Base-by-base conservation (phyloP, 2,888 invertebrate genomes). In the Seira ritae region DNA sequence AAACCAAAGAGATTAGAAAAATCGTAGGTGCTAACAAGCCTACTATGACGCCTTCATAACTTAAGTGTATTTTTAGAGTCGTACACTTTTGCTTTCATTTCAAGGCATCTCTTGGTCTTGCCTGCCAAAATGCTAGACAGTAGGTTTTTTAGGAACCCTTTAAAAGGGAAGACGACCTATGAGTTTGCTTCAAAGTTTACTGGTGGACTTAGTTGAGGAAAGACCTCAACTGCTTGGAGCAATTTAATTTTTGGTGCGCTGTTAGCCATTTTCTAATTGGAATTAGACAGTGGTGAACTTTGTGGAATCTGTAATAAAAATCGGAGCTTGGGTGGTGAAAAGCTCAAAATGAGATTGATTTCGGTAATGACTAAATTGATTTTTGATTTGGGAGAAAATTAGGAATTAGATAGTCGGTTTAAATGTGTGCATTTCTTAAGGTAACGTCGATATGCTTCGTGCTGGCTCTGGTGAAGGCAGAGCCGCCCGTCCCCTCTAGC, bases 21-120 rank as follows among this genome's bases (percentile, higher is more conserved):
- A 8, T 31, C 31, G 19, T 62, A 62, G 62, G 62, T 62, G 62
- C 62, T 62, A 62, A 62, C 20, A 2, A 19, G 19, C 15, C 20
- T 20, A 31, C 50, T 50, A 50, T 15, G 2, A 62, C 62, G 20
- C 12, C 62, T 55, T 55, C 55, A 3, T 3, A 55, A 55, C 17
- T 55, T 55, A 55, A 8, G n/a, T n/a, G n/a, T n/a, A n/a, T 31
- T 55, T 55, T 55, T 55, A 55, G 15, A 17, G 15, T 4, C 20
- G 12, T 12, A 24, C 31, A 82, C 82, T 82, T 73, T 82, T 82
- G 82, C 77, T 77, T 82, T 82, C 82, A 22, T 82, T 81, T 65
- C 23, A 20, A 71, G 19, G 62, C 60, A 42, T 62, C 62, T 3
- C 62, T 22, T 1, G 62, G 19, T 20, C 62, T 62, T 3, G 22